phyloP scores from a whole-genome alignment of 2,113 vertebrate genomes.

The Enhydra lutris region DNA sequence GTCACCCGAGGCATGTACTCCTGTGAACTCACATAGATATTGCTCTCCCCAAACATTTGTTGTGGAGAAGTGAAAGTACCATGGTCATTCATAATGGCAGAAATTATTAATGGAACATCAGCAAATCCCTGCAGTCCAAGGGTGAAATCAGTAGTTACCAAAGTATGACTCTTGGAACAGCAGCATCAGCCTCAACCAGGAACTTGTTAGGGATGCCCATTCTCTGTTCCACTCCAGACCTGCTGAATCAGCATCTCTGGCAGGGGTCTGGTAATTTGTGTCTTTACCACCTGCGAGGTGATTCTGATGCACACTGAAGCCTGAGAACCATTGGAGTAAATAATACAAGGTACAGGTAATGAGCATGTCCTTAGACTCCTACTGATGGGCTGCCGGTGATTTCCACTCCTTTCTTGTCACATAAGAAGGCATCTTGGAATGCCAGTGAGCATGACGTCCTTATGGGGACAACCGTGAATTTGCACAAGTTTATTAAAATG shows the following conservation, averaged over 20 bases:
- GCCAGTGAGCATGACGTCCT: not conserved
- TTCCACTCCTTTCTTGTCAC: not conserved
- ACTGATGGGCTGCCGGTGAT: not conserved
- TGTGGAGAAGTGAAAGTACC: not conserved
- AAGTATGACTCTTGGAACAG: not conserved
- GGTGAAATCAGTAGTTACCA: not conserved
- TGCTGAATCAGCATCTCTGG: not conserved
- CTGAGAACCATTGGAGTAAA: not conserved
- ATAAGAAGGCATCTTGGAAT: not conserved
- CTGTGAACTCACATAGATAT: not conserved
- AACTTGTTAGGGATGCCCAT: not conserved
- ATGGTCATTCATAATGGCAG: not conserved
- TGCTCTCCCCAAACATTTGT: not conserved
- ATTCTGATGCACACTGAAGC: not conserved
- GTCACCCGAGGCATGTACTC: not conserved
- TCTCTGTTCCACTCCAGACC: not conserved
- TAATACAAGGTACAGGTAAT: not conserved
- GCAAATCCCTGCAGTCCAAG: not conserved
- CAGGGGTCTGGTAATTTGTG: not conserved
- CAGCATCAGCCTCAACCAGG: not conserved
- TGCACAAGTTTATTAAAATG: not conserved
- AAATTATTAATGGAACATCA: not conserved
- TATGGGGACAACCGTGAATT: not conserved
- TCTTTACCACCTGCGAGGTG: not conserved
- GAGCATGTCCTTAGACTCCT: not conserved